Evolutionary conservation across 2,888 invertebrate genomes (phyloP), one percentile per base, ranked within the genome.

Genomic region (Trachelus troglodyta): DNA sequence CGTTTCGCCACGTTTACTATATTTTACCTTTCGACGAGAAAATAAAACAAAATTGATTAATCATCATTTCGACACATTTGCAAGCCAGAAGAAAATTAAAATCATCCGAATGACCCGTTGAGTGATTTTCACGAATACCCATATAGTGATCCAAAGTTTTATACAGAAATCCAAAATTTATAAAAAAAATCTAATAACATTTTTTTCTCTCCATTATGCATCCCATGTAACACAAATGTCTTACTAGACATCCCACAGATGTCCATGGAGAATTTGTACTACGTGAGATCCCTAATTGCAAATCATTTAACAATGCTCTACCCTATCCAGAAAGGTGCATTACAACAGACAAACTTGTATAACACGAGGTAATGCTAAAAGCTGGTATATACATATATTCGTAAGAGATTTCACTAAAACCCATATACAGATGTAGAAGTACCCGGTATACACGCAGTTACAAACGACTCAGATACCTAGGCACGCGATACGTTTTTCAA

Each of bases 401-500:
- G 9, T 56, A 15, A 56, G 56, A 23, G 56, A 56, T 23, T 56
- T 56, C 9, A 56, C 23, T 23, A 0, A 23, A 23, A 56, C 56
- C 23, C 23, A 6, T 56, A 56, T 23, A 56, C 56, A 56, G 6
- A 56, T 23, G 56, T 23, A 23, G 9, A 23, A 23, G 9, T 23
- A 56, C 15, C 56, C 56, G 56, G 56, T 56, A 9, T 2, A 56
- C 56, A 56, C 23, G 56, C 56, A 23, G 56, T 23, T 6, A 56
- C 56, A 23, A 56, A 56, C 56, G 56, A 56, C 56, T 56, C 15
- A 2, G 56, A 56, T 56, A 56, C 23, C 34, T 3, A 71, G n/a
- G 56, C 74, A 31, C 37, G 34, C n/a, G 71, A 69, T 34, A 69
- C n/a, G 69, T 73, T 78, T 78, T 76, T 73, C 76, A 78, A 69